Base-by-base conservation (phyloP, 1,140 invertebrate genomes). In the Cydia splendana region DNA sequence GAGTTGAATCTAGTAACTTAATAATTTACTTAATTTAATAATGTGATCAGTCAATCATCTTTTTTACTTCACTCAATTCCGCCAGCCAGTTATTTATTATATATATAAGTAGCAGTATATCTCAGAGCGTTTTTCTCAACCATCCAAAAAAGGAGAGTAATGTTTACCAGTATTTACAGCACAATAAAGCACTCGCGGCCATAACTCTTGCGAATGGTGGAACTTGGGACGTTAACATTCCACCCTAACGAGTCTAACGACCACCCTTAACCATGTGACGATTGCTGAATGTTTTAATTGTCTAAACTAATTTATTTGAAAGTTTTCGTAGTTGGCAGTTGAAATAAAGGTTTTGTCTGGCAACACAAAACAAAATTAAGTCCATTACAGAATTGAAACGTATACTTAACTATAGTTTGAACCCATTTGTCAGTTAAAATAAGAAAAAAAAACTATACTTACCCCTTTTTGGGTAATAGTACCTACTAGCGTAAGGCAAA, bases 211-310 rank as follows among this genome's bases (percentile, higher is more conserved):
- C 71, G 65, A 79, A 78, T 75, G 65, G 74, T 74, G 74, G 74
- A 81, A 84, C 77, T 82, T 78, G 75, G 65, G 42, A 76, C 73
- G 80, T 84, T 84, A 82, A 82, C 75, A 84, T 84, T 80, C 83
- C 81, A 51, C 28, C 48, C 65, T 53, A 53, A 71, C 65, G 57
- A 62, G 45, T 48, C 15, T 53, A 53, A 53, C 51, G 51, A 53
- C 57, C 57, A 62, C 57, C 57, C 57, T 12, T 24, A 62, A 62
- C 20, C 57, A 24, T 62, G 57, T 62, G 57, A 62, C 57, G n/a
- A 62, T 62, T 62, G 24, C 57, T n/a, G 15, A 62, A 62, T 62
- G 57, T 62, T 62, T 62, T 62, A 62, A 62, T 62, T 62, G 57
- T 57, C n/a, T 57, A 18, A 10, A 10, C 57, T 62, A 62, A 62